These are phyloP conservation scores for Mizuhopecten yessoensis DNA, from an alignment of 1,140 invertebrate species.

Conservation along the genomic window DNA sequence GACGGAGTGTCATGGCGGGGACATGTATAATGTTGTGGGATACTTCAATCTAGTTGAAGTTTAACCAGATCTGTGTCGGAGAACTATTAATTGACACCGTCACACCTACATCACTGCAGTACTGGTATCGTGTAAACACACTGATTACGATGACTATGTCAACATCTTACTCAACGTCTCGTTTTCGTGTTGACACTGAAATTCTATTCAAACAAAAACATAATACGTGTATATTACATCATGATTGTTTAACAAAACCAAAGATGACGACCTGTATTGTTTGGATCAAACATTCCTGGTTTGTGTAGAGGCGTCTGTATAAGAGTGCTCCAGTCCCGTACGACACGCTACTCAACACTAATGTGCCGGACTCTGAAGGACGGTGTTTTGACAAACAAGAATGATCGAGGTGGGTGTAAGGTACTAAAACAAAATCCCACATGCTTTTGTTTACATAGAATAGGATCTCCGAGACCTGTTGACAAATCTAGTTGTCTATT, in stretches of 20 bases:
- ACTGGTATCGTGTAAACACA: too few species aligned
- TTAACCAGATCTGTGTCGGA: too few species aligned
- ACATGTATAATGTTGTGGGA: too few species aligned
- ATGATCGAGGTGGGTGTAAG: background rate
- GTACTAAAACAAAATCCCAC: background rate
- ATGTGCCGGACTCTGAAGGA: background rate
- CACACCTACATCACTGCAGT: too few species aligned
- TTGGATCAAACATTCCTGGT: background rate
- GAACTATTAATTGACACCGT: too few species aligned
- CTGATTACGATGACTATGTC: too few species aligned
- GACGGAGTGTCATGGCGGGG: too few species aligned
- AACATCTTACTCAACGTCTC: too few species aligned
- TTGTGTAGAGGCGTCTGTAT: background rate
- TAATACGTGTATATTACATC: background rate
- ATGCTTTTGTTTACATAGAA: background rate
- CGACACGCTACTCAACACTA: background rate
- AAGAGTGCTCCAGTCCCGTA: background rate
- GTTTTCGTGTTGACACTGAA: background rate
- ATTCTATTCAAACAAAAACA: too few species aligned
- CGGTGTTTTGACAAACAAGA: background rate
- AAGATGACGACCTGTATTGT: background rate
- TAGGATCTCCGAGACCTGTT: background rate
- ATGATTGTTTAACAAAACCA: background rate
- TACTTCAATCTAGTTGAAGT: too few species aligned
- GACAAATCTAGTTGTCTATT: background rate